These are phyloP conservation scores for Odobenus rosmarus DNA, from an alignment of 2,113 vertebrate genomes.

Conservation along the genomic window DNA sequence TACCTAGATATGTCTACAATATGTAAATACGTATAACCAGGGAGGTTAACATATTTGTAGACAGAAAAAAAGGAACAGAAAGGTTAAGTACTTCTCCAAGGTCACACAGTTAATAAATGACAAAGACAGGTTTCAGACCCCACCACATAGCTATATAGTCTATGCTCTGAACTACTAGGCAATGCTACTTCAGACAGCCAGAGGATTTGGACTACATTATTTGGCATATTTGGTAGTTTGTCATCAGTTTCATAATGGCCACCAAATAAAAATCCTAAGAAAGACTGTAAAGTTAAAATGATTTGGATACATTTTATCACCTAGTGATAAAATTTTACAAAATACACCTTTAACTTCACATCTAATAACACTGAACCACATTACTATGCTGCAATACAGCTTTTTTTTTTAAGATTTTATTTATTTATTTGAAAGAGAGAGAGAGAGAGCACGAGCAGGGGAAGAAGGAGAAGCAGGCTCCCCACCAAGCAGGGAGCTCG, in stretches of 20 bases:
- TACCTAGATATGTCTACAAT: neutral
- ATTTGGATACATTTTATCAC: slow-evolving; percentile 26
- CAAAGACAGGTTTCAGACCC: slow-evolving; percentile 51
- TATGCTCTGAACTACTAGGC: neutral
- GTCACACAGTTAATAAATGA: slow-evolving; percentile 51
- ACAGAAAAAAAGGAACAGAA: slow-evolving; percentile 40
- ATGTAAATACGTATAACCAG: neutral
- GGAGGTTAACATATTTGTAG: slow-evolving; percentile 37
- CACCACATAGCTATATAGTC: neutral
- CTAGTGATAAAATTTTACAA: slow-evolving; percentile 41
- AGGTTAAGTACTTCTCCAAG: slow-evolving; percentile 43
- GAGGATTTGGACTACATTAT: slow-evolving; percentile 12
- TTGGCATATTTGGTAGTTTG: slow-evolving; percentile 34
- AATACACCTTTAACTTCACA: slow-evolving; percentile 47
- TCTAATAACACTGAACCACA: neutral
- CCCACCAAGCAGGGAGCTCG: too few relatives aligned
- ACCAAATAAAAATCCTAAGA: slow-evolving; percentile 34
- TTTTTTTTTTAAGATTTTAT: neutral
- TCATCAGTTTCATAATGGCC: neutral
- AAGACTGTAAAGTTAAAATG: neutral
- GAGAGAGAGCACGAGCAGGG: too few relatives aligned
- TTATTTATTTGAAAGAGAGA: too few relatives aligned
- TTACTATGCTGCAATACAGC: slow-evolving; percentile 4
- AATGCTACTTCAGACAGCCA: neutral
- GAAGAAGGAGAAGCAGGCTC: too few relatives aligned